Percentiles rank a stretch among this genome's conserved stretches.
Evolutionary conservation across 1,140 invertebrate species (phyloP).

Genomic region (Hycleus phaleratus): DNA sequence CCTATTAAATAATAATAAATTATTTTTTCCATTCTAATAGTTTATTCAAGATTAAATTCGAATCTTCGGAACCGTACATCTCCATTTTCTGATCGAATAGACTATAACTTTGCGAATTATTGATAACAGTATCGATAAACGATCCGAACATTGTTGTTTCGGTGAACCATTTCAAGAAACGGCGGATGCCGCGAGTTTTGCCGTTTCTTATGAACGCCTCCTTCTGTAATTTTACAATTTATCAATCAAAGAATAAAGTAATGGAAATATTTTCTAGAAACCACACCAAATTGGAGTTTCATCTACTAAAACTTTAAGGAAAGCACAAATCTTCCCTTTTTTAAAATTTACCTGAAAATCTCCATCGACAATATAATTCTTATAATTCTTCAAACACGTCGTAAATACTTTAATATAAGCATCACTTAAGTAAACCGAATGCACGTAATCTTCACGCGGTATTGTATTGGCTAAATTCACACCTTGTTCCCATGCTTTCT

Average conservation of each 20-base stretch:
- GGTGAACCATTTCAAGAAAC: constrained; percentile 75
- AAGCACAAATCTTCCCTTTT: too few relatives aligned
- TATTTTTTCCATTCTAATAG: constrained; percentile 5
- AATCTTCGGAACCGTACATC: constrained; percentile 28
- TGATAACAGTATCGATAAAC: constrained; percentile 38
- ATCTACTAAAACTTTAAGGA: neutral
- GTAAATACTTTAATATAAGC: constrained; percentile 61
- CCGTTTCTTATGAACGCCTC: constrained; percentile 31
- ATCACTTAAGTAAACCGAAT: constrained; percentile 52
- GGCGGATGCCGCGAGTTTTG: constrained; percentile 53
- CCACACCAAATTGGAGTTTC: too few relatives aligned
- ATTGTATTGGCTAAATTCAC: constrained; percentile 29
- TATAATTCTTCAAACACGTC: constrained; percentile 54
- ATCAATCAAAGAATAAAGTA: neutral
- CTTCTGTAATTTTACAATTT: constrained; percentile 31
- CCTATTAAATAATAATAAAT: too few relatives aligned
- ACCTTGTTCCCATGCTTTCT: constrained; percentile 48
- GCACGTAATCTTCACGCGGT: constrained; percentile 43
- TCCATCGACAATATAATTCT: constrained; percentile 44
- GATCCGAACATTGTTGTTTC: constrained; percentile 71
- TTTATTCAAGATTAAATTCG: constrained; percentile 10
- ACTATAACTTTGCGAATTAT: constrained; percentile 28
- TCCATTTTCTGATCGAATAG: constrained; percentile 35
- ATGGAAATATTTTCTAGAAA: too few relatives aligned
- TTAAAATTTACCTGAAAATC: constrained; percentile 47